Conservation (phyloP, 2,888 invertebrate genomes). For the Lissonota sp. region DNA sequence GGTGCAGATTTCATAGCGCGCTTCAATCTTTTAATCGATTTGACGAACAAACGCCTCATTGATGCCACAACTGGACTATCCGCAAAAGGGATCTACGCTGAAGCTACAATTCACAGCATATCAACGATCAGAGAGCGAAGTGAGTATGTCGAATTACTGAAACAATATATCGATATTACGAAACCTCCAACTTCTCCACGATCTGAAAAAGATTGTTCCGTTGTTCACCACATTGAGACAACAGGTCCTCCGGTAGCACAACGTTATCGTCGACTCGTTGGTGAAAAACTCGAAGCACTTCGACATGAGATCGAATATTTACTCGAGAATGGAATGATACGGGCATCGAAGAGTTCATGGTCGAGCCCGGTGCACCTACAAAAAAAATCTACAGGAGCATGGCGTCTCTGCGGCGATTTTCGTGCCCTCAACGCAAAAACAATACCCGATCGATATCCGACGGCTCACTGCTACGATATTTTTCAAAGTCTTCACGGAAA, state of each 20-base stretch:
- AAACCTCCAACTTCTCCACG: background rate
- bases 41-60: slow-evolving; percentile 9
- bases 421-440: slow-evolving; percentile 71
- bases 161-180: slow-evolving; percentile 1
- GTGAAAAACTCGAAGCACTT: slow-evolving; percentile 72
- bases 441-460: slow-evolving; percentile 73
- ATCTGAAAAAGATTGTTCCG: background rate
- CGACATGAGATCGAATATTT: slow-evolving; percentile 74
- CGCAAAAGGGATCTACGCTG: background rate
- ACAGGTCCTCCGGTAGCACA: slow-evolving; percentile 75
- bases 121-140: background rate
- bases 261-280: slow-evolving; percentile 74
- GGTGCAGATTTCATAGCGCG: slow-evolving; percentile 36
- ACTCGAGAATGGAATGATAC: slow-evolving; percentile 78
- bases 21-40: slow-evolving; percentile 9
- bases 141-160: background rate
- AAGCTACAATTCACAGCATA: background rate
- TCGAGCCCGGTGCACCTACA: slow-evolving; percentile 78
- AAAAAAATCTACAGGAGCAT: slow-evolving; percentile 67
- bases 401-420: slow-evolving; percentile 73
- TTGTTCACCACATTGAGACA: slow-evolving; percentile 74
- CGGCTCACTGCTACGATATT: slow-evolving; percentile 72
- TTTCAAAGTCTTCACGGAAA: slow-evolving; percentile 61
- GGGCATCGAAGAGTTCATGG: slow-evolving; percentile 80
- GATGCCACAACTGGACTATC: slow-evolving; percentile 4